Base-by-base conservation (phyloP, 1,140 invertebrate species). In the Drosophila neocordata region DNA sequence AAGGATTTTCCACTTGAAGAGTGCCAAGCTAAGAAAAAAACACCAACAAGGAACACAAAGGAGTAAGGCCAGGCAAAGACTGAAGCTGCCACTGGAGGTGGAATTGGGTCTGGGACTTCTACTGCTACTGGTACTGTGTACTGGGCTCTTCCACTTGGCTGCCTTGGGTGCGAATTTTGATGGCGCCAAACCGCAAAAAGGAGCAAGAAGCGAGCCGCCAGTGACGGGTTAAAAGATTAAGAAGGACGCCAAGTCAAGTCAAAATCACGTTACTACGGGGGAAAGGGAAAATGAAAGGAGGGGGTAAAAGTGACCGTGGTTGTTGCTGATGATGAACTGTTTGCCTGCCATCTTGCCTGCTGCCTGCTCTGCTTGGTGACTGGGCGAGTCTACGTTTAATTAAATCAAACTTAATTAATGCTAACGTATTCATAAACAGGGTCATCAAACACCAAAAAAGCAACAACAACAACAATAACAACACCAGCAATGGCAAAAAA, bases 371-470 rank as follows among this genome's bases (percentile, higher is more conserved):
- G 37, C 15, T 22, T 15, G 18, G 27, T 18, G 9, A 9, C 31
- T 44, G 62, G 78, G 62, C 63, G 38, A 31, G 34, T 24, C 61
- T 35, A 69, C 75, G 74, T 88, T 87, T 87, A 87, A 87, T 87
- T 87, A 87, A 87, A 87, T 87, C 82, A 87, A 87, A 85, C 79
- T 87, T 87, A 87, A 87, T 87, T 87, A 87, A 87, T 87, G 82
- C 83, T 88, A 87, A 87, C 83, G 82, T 88, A 87, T 87, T 87
- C 82, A 87, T 87, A 87, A 87, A 87, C 83, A 88, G 82, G 82
- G 82, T 88, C 82, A 87, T 85, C 82, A 85, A 85, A 87, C 82
- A 87, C 82, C 82, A 84, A 67, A 85, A 48, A 87, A 67, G 58
- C 52, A 41, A 7, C 13, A 20, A 4, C 11, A 24, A 31, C 15